Conservation (phyloP, 2,113 vertebrate genomes). For the Cettia cetti region DNA sequence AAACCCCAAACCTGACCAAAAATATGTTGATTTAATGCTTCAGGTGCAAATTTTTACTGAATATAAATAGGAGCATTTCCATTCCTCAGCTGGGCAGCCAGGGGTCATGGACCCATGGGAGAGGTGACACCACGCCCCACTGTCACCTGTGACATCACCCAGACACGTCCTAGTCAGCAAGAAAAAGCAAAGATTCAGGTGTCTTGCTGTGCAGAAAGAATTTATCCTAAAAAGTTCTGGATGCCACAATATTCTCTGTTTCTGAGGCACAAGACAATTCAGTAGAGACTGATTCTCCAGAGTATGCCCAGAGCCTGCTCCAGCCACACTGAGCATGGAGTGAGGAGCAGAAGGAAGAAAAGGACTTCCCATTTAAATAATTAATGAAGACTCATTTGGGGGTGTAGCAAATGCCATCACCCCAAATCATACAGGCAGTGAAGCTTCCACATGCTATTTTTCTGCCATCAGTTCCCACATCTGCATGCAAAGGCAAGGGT, state of each 20-base stretch:
- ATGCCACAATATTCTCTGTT: background rate
- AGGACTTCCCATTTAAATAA: background rate
- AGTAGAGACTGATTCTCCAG: background rate
- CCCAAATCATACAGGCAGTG: background rate
- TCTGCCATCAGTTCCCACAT: background rate
- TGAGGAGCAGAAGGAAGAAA: background rate
- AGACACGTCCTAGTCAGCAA: background rate
- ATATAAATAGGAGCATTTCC: background rate
- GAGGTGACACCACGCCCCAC: background rate
- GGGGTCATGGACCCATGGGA: accelerated
- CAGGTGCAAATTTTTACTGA: background rate
- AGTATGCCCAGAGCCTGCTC: background rate
- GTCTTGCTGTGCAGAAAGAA: background rate
- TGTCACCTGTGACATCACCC: accelerated
- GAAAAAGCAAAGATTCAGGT: background rate
- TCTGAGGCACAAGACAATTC: background rate
- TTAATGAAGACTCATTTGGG: background rate
- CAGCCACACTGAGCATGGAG: accelerated
- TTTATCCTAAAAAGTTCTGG: background rate
- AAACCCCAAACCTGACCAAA: background rate
- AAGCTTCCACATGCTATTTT: background rate
- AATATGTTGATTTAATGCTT: background rate
- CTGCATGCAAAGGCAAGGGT: background rate
- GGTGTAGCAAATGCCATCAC: background rate
- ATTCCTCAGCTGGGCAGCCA: background rate